These are phyloP conservation scores for Lepidocolaptes lacrymiger DNA, from an alignment of 2,797 vertebrate species.

Conservation along the genomic window DNA sequence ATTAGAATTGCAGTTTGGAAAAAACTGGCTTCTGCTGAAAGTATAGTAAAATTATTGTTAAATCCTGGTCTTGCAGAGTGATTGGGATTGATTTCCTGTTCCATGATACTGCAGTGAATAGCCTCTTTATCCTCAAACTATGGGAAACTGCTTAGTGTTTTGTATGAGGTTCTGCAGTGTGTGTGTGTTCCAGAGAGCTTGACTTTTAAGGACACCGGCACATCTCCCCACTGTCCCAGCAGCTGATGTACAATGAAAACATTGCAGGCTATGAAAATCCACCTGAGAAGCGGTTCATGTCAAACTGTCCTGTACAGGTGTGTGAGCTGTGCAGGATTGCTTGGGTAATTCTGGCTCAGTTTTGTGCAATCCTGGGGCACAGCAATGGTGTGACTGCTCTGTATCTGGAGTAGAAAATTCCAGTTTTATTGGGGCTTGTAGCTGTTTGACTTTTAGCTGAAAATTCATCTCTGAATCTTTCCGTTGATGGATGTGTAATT, in stretches of 20 bases:
- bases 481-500: background rate
- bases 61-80: slow-evolving; percentile 5
- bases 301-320: background rate
- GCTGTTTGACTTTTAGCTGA: background rate
- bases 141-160: slow-evolving; percentile 8
- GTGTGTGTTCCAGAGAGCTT: background rate
- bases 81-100: slow-evolving; percentile 36
- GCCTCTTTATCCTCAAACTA: slow-evolving; percentile 45
- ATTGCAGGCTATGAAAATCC: background rate
- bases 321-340: background rate
- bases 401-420: background rate
- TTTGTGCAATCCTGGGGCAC: background rate
- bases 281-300: background rate
- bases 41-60: slow-evolving; percentile 15
- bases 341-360: background rate
- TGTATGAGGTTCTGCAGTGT: background rate
- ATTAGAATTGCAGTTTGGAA: background rate
- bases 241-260: background rate
- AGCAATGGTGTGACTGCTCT: background rate
- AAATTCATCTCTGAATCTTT: background rate
- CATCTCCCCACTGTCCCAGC: background rate
- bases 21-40: background rate
- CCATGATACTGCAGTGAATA: slow-evolving; percentile 15
- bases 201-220: background rate
- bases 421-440: background rate